Conservation (phyloP, 2,113 vertebrate genomes). For the Pagrus major region DNA sequence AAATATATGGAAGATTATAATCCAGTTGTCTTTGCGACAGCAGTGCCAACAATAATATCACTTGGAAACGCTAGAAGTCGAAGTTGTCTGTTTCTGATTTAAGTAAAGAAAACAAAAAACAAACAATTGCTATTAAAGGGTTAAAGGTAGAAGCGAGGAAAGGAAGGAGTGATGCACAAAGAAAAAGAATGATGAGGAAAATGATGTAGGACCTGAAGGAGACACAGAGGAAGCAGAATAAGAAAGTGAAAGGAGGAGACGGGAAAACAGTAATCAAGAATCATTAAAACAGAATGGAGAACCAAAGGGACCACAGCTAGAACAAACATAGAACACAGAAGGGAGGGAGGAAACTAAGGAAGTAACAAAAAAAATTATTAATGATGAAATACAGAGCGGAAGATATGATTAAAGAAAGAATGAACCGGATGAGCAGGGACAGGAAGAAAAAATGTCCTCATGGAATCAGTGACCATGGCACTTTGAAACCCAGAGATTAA, state of each 20-base stretch:
- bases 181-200: background rate
- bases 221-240: background rate
- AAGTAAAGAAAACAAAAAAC: background rate
- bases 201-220: background rate
- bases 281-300: background rate
- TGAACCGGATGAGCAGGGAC: background rate
- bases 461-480: conserved; percentile 23
- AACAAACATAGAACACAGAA: background rate
- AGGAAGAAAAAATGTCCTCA: background rate
- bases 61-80: no score
- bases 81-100: no score
- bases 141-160: background rate
- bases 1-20: no score
- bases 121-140: background rate
- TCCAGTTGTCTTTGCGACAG: no score
- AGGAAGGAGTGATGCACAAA: background rate
- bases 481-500: conserved; percentile 14
- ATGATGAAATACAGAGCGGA: background rate
- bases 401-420: conserved; percentile 17
- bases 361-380: conserved; percentile 17
- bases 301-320: background rate
- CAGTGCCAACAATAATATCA: no score
- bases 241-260: background rate
- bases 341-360: background rate
- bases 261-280: background rate